Evolutionary conservation across 2,113 vertebrate genomes (phyloP), one percentile per base, ranked within the genome.

Genomic region (Nannospalax galili): DNA sequence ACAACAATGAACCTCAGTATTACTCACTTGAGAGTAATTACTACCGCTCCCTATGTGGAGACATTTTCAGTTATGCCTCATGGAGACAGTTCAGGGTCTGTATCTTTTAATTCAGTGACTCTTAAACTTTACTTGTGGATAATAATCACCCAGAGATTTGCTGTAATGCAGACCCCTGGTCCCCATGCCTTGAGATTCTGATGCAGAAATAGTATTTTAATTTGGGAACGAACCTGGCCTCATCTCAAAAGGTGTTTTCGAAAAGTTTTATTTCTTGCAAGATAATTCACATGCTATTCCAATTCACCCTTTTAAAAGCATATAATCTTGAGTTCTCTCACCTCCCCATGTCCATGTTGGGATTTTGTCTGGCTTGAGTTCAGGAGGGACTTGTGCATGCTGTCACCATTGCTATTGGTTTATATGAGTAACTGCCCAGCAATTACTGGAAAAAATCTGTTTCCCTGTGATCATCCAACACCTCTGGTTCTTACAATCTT

Each of bases 41-140:
- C 37, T 75, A 60, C n/a, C 22, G 93, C 24, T 95, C 32, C 10
- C 24, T 73, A 56, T n/a, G 19, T 64, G 17, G 40, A 95, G 69
- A 88, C n/a, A 82, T 58, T 70, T 92, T 24, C 1, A 60, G 30
- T 88, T 74, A 19, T 40, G 77, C 22, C n/a, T 89, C 30, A 86
- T 26, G 19, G 72, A 90, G 80, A 88, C 45, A 92, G 52, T 91
- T 20, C 10, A 67, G 82, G 22, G 20, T 92, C 37, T 92, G 52
- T 58, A 56, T 72, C 77, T 87, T 97, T 84, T 85, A 96, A 90
- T 77, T 93, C 22, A 69, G 73, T 30, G 28, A 87, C 79, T 40
- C 75, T 93, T 69, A 94, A 70, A 92, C 58, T 87, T 90, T 24
- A 82, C 40, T 80, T 93, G 17, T 88, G 32, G 20, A 26, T 84